Percentiles rank a stretch among this genome's conserved stretches.
These are phyloP conservation scores for Drosophila kurseongensis DNA, from an alignment of 1,140 invertebrate genomes.

Conservation along the genomic window DNA sequence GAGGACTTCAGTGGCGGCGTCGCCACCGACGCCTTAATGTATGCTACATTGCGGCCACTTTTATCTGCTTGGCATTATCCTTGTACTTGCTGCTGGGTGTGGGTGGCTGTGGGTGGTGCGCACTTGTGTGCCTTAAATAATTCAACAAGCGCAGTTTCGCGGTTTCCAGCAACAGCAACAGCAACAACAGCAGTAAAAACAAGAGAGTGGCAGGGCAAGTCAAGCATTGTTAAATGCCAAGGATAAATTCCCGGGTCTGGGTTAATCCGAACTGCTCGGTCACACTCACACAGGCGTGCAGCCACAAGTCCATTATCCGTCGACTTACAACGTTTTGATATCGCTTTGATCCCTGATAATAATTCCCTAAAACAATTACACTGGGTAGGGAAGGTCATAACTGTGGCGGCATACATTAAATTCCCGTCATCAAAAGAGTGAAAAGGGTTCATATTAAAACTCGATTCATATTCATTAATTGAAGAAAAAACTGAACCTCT, in stretches of 20 bases:
- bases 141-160: slow-evolving; percentile 72
- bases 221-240: slow-evolving; percentile 75
- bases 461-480: slow-evolving; percentile 10
- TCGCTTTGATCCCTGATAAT: slow-evolving; percentile 40
- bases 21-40: slow-evolving; percentile 65
- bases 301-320: slow-evolving; percentile 45
- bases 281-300: slow-evolving; percentile 17
- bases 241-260: slow-evolving; percentile 52
- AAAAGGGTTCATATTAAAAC: neutral
- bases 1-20: slow-evolving; percentile 43
- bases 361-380: slow-evolving; percentile 38
- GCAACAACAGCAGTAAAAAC: slow-evolving; percentile 22
- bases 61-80: slow-evolving; percentile 69
- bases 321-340: slow-evolving; percentile 40
- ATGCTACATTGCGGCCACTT: slow-evolving; percentile 71
- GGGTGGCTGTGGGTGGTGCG: slow-evolving; percentile 32
- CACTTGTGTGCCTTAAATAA: slow-evolving; percentile 78
- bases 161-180: slow-evolving; percentile 25
- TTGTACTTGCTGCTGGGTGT: slow-evolving; percentile 31
- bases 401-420: slow-evolving; percentile 10
- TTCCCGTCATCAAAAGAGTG: neutral
- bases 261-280: slow-evolving; percentile 31
- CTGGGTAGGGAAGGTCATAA: neutral
- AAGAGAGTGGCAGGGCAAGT: slow-evolving; percentile 31
- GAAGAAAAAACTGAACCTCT: neutral